Conservation (phyloP, 2,113 vertebrate genomes). For the Peromyscus leucopus region DNA sequence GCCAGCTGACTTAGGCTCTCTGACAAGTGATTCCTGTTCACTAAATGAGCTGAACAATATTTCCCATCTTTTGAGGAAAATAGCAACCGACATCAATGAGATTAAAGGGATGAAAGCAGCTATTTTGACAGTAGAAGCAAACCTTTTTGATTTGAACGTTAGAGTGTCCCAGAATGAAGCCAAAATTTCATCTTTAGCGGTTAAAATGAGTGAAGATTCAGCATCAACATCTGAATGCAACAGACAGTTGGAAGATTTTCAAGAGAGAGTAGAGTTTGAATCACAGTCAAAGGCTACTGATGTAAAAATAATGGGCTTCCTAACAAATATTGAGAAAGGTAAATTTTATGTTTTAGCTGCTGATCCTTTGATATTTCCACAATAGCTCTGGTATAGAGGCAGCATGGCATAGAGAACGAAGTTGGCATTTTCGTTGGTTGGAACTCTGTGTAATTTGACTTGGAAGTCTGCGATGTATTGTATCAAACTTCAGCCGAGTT, state of each 20-base stretch:
- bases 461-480: not conserved
- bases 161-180: conserved; percentile 80
- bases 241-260: conserved; percentile 69
- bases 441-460: not conserved
- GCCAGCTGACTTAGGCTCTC: conserved; percentile 69
- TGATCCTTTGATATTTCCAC: not conserved
- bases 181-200: conserved; percentile 81
- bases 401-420: not conserved
- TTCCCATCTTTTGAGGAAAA: conserved; percentile 80
- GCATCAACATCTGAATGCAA: conserved; percentile 55
- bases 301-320: conserved; percentile 77
- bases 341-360: conserved; percentile 57
- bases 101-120: conserved; percentile 82
- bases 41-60: conserved; percentile 77
- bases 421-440: not conserved
- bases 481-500: not conserved
- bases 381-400: not conserved
- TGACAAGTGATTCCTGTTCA: conserved; percentile 71
- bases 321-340: conserved; percentile 81
- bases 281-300: conserved; percentile 67
- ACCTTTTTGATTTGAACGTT: conserved; percentile 78
- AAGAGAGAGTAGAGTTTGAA: conserved; percentile 69
- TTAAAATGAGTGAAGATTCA: conserved; percentile 79
- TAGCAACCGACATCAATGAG: conserved; percentile 80
- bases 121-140: conserved; percentile 78